Base-by-base conservation (phyloP, 2,113 vertebrate species). In the Plecturocebus donacophilus region DNA sequence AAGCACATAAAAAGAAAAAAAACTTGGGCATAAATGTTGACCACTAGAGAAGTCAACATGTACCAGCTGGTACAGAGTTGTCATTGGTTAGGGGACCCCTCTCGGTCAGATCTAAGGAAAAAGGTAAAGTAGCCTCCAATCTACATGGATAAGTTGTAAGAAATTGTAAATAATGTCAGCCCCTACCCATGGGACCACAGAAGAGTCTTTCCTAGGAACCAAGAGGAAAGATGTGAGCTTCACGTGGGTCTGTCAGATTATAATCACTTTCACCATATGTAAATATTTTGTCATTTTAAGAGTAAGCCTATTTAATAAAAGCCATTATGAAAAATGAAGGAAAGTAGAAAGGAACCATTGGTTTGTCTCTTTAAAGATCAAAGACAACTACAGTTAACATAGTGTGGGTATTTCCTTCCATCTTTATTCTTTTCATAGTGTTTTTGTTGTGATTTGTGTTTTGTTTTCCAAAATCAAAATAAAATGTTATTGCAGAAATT, bases 271-370 rank as follows among this genome's bases (percentile, higher is more conserved):
- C 38, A n/a, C 21, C 19, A 40, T 32, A 45, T 35, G 13, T 71
- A 45, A 85, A 30, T n/a, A 58, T 79, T 84, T 79, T 10, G 30
- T 71, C 77, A 64, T 92, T 88, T 95, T 86, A 77, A 92, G 92
- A 54, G 40, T 49, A 70, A 71, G 64, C 30, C 13, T 40, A 23
- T 9, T 88, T 47, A 66, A 23, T 66, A 47, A 81, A 58, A 75
- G 45, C 38, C 19, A 73, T n/a, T 75, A 81, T 80, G 42, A 17
- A 89, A 96, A 79, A 77, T 58, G n/a, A 27, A 71, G 42, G 52
- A 54, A 94, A 64, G 81, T 90, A 64, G 80, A 79, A 73, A 80
- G 30, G n/a, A 56, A 71, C 3, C 7, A 6, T 49, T 38, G 20
- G 14, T 64, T 66, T 82, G 49, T 40, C 38, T 56, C 75, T 21